Percentiles rank a stretch among this genome's conserved stretches.
Evolutionary conservation across 1,140 invertebrate genomes (phyloP).

Genomic region (Anastrepha ludens): DNA sequence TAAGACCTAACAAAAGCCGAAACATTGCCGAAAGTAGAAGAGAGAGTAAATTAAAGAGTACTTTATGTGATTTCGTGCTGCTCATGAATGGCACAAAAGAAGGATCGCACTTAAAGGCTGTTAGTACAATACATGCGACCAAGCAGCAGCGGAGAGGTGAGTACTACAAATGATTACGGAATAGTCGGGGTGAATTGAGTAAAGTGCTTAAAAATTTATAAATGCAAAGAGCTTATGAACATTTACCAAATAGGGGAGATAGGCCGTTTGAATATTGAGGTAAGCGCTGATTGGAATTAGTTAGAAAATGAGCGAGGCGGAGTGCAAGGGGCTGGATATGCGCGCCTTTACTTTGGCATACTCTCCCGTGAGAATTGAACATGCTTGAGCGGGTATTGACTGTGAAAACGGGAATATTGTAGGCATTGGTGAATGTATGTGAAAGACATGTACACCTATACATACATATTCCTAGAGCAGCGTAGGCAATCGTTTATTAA

Average conservation of each 20-base stretch:
- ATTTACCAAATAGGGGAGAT: neutral
- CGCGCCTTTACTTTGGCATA: neutral
- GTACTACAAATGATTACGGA: neutral
- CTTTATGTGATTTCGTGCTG: neutral
- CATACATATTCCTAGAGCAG: neutral
- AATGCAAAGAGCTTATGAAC: conserved; percentile 9
- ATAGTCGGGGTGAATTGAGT: neutral
- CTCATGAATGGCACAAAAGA: neutral
- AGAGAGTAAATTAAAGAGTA: neutral
- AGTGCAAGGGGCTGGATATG: conserved; percentile 13
- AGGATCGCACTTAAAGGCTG: neutral
- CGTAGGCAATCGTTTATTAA: neutral
- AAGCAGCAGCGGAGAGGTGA: neutral
- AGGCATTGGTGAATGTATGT: neutral
- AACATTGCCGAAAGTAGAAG: neutral
- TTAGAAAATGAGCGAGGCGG: neutral
- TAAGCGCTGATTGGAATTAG: neutral
- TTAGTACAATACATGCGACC: neutral
- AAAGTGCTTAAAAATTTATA: conserved; percentile 16
- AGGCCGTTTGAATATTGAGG: neutral
- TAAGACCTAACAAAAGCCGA: neutral
- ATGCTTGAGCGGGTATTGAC: neutral
- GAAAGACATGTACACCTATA: too few species aligned
- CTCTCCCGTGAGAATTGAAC: neutral
- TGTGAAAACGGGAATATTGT: neutral